Base-by-base conservation (phyloP, 2,888 invertebrate genomes). In the Glyphotaelius pellucidus region DNA sequence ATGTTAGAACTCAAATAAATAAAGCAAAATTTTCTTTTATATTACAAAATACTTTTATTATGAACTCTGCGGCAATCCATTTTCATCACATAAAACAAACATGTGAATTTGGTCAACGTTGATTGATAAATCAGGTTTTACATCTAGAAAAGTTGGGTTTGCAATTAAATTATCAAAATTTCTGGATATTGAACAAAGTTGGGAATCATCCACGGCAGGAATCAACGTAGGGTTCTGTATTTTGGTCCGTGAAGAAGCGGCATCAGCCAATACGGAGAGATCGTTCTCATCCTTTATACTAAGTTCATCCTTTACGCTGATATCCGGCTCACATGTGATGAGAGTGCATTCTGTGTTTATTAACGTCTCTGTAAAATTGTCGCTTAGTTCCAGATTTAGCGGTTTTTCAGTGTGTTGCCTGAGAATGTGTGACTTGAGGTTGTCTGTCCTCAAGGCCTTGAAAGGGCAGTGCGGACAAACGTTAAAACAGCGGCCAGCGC, bases 391-490 rank as follows among this genome's bases (percentile, higher is more conserved):
- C 1, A 92, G 52, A 30, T 92, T 92, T 19, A 93, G 15, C 14
- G 92, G 91, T 81, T 92, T 93, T 47, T 93, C 92, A 93, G 94
- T 91, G 92, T 95, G 95, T 90, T 94, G 94, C 92, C 94, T 95
- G 25, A 94, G 93, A 90, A 95, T 94, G 93, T 96, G 96, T 90
- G 96, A 96, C 91, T 96, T 96, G 83, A 96, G 94, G 93, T 96
- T 96, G 94, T 96, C 96, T 38, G 95, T 95, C 12, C 96, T 95
- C 93, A 96, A 95, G 14, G 95, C 95, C 32, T 95, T 94, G 93
- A 96, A 96, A 1, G 95, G 94, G 93, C 96, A 96, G 93, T 95
- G 93, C 80, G 95, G 94, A 90, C 96, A 96, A 94, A 93, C 95
- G 94, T 31, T 91, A 25, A 89, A 94, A 90, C 95, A 95, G 91